Conservation (phyloP, 2,113 vertebrate species). For the Bucco capensis region DNA sequence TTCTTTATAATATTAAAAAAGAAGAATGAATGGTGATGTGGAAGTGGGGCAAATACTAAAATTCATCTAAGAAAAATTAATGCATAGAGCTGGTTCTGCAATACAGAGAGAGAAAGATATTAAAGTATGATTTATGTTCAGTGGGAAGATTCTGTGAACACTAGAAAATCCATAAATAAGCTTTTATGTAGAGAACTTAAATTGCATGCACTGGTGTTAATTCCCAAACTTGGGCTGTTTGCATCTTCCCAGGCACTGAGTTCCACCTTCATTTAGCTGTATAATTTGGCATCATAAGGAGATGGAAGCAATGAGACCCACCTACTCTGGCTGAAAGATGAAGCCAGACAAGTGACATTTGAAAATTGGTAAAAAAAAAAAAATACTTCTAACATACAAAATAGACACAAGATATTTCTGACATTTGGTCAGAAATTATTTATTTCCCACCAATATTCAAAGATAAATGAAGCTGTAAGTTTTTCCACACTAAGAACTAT, state of each 20-base stretch:
- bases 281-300: not conserved
- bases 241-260: not conserved
- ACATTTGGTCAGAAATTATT: not conserved
- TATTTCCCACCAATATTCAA: not conserved
- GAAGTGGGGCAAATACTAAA: not conserved
- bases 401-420: not conserved
- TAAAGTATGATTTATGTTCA: not conserved
- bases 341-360: not conserved
- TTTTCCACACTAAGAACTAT: not conserved
- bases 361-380: not conserved
- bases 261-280: not conserved
- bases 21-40: not conserved
- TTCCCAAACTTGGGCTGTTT: not conserved
- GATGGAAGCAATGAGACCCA: not conserved
- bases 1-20: not conserved
- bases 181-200: not conserved
- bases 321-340: not conserved
- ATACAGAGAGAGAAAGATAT: not conserved
- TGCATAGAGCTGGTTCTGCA: not conserved
- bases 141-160: not conserved
- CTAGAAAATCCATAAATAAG: not conserved
- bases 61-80: not conserved
- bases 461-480: not conserved
- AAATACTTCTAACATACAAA: not conserved
- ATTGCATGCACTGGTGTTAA: not conserved